Base-by-base conservation (phyloP, 2,797 vertebrate genomes). In the Manis crassicaudata region DNA sequence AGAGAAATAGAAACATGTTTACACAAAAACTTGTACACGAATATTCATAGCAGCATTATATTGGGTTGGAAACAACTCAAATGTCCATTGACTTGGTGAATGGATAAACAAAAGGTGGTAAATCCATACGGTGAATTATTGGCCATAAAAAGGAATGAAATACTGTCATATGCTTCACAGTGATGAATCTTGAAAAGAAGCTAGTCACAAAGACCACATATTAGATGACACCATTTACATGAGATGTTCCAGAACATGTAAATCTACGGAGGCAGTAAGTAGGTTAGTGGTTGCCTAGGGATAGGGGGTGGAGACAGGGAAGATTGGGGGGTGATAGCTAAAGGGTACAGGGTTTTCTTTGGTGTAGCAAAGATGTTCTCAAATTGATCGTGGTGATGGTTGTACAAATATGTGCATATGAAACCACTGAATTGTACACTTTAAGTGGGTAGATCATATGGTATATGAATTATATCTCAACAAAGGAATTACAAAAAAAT, bases 1-100 rank as follows among this genome's bases (percentile, higher is more conserved):
- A 94, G n/a, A 85, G 76, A 82, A 81, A 77, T 67, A 37, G 88
- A 91, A 96, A 91, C 25, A 32, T 5, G 20, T 54, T 46, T 8
- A 63, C 37, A 43, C 11, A 27, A 76, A 88, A 81, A 56, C 20
- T 18, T 43, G 20, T 43, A 79, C 11, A 40, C 3, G 60, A 83
- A 80, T 77, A 87, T 73, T 79, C 37, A 76, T 7, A 73, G 35
- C 20, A 91, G 25, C 62, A 65, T 75, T 58, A 82, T 77, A 82
- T 56, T 54, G 62, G 23, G 27, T 40, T 27, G 7, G 40, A 73
- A 83, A 32, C n/a, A 80, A 50, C 18, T 12, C n/a, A 68, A 63
- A 92, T 46, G 60, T 29, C 20, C 46, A 67, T 25, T 50, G 35
- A 63, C 25, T 46, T 37, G 56, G 67, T 67, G 76, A 87, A 65